phyloP scores from a whole-genome alignment of 2,797 vertebrate genomes.

The Myotis daubentonii region DNA sequence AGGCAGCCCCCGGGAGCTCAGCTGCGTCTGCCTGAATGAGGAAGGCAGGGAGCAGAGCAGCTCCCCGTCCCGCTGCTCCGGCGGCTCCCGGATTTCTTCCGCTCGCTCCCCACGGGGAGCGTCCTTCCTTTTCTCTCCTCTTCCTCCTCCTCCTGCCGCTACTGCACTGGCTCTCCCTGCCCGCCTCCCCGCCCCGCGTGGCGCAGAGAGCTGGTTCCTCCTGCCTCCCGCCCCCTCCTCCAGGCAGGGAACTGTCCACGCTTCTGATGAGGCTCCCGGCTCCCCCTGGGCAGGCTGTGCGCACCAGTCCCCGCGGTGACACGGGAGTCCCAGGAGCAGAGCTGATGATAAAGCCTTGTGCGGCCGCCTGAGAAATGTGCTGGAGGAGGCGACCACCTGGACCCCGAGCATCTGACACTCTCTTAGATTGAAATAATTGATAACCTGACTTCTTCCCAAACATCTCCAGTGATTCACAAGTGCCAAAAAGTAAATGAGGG shows the following conservation, averaged over 20 bases:
- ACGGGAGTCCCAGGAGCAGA: neutral
- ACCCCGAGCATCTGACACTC: neutral
- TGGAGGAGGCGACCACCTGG: neutral
- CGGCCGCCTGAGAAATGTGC: neutral
- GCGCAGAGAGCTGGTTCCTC: neutral
- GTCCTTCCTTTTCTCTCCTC: neutral
- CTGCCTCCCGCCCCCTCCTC: neutral
- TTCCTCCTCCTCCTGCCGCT: conserved; percentile 33
- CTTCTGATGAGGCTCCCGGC: neutral
- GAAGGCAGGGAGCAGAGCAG: neutral
- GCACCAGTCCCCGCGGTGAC: too few relatives aligned
- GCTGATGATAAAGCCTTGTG: neutral
- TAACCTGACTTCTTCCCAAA: neutral
- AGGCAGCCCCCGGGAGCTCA: neutral
- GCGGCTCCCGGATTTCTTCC: conserved; percentile 47
- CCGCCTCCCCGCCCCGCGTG: too few relatives aligned
- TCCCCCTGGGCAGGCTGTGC: neutral
- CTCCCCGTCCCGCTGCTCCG: conserved; percentile 44
- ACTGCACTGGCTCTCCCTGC: neutral
- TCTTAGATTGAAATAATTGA: neutral
- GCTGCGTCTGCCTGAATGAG: neutral
- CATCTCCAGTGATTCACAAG: neutral
- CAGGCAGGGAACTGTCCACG: neutral
- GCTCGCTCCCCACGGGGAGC: conserved; percentile 27
- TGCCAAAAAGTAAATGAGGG: neutral